A percentile compares a stretch with the other conserved stretches of the same genome.
phyloP scores from a whole-genome alignment of 2,113 vertebrate genomes.

The Rhinoderma darwinii region DNA sequence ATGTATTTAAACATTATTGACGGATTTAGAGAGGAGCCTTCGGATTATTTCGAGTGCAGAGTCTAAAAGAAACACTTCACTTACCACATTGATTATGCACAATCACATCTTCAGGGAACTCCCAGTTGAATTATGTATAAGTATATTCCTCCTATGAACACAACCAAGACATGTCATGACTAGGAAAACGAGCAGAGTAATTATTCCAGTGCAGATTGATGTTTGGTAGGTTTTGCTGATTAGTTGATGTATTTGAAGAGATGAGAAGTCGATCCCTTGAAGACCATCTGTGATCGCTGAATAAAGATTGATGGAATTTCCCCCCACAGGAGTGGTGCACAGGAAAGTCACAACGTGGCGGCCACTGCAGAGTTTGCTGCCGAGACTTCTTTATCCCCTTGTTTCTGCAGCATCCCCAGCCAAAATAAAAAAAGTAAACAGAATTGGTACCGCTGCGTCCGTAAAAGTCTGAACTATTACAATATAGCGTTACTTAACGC shows the following conservation, averaged over 20 bases:
- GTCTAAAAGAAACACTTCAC: neutral
- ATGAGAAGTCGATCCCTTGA: conserved; percentile 2
- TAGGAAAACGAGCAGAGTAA: neutral
- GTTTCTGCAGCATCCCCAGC: no score
- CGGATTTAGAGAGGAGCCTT: neutral
- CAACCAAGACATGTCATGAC: conserved; percentile 27
- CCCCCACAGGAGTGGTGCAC: neutral
- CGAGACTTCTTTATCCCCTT: no score
- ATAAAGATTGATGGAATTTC: conserved; percentile 10
- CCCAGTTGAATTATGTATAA: conserved; percentile 40
- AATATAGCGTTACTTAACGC: no score
- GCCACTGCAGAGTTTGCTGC: neutral
- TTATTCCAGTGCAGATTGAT: conserved; percentile 26
- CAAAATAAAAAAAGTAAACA: no score
- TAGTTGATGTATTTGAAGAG: conserved; percentile 9
- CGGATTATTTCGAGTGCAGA: neutral
- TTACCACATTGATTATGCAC: conserved; percentile 31
- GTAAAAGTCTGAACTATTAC: no score
- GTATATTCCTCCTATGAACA: conserved; percentile 32
- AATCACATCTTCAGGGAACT: neutral
- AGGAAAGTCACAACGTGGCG: neutral
- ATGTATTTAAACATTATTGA: neutral
- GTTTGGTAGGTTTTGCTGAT: conserved; percentile 33
- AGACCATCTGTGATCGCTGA: conserved; percentile 21
- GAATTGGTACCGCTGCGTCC: no score